phyloP scores from a whole-genome alignment of 2,888 invertebrate species.

The Teinopalpus imperialis region DNA sequence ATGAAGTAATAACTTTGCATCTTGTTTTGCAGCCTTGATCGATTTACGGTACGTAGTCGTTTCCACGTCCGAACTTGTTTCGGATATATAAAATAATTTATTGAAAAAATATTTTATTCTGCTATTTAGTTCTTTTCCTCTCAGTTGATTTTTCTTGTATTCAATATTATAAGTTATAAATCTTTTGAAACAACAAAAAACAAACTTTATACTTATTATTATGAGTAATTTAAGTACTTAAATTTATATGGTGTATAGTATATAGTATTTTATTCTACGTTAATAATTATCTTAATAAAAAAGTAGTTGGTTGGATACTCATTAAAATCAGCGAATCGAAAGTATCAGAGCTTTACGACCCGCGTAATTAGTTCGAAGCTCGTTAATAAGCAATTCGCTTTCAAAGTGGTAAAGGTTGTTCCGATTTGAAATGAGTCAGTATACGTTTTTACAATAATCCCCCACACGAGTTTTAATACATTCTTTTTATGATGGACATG shows the following conservation, averaged over 20 bases:
- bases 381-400: slow-evolving; percentile 30
- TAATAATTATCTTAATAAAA: slow-evolving; percentile 8
- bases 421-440: slow-evolving; percentile 3
- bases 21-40: neutral
- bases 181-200: no score
- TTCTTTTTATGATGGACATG: no score
- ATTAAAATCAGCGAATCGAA: slow-evolving; percentile 20
- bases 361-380: slow-evolving; percentile 31
- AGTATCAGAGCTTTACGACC: slow-evolving; percentile 22
- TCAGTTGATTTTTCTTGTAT: no score
- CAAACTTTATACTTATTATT: no score
- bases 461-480: neutral
- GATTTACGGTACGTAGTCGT: slow-evolving; percentile 4
- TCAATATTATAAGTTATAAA: no score
- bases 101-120: neutral
- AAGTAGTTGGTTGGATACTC: slow-evolving; percentile 5
- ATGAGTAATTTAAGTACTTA: no score
- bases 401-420: slow-evolving; percentile 3
- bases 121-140: no score
- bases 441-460: neutral
- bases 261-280: no score
- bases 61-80: neutral
- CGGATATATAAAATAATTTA: neutral
- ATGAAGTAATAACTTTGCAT: neutral
- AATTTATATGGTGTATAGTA: no score